Base-by-base conservation (phyloP, 2,113 vertebrate species). In the Gymnocephalus cernua region DNA sequence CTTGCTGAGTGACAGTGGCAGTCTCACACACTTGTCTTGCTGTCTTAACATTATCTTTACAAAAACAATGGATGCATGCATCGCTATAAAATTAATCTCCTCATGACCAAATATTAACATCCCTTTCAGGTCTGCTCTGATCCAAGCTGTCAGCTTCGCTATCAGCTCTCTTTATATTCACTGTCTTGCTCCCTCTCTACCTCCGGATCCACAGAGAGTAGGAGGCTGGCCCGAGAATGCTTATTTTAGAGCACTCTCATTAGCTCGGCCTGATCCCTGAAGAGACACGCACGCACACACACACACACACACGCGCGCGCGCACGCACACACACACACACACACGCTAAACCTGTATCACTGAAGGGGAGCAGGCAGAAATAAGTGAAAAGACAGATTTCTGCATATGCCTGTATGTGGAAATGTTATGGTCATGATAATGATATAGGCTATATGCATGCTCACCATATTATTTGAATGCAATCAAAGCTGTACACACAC, bases 231-330 rank as follows among this genome's bases (percentile, higher is more conserved):
- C 88, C 62, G 66, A 75, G 71, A 85, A 72, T 59, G 82, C 92
- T 91, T 91, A 90, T 92, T 94, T 93, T 93, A 93, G 92, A 86
- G 89, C 74, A 58, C 83, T 86, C 87, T 93, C 89, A 94, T 95
- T 93, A 94, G 82, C 87, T 77, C 75, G 67, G 65, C 57, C 75
- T 50, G 53, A 85, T 91, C 88, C 82, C 75, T 14, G 18, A 38
- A 65, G 84, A 83, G 87, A 86, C n/a, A 35, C 41, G n/a, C 56
- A 2, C 38, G 13, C 47, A 51, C 56, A 15, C 63, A 38, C 25
- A 13, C 51, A 32, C 51, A 47, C 44, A 64, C 41, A 12, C 27
- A 38, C 44, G n/a, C n/a, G n/a, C n/a, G n/a, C 44, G 29, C 68
- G 16, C 32, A 45, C 54, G 15, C 53, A 48, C 23, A 18, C 51